Percentiles rank a stretch among this genome's conserved stretches.
Evolutionary conservation across 2,113 vertebrate species (phyloP).

Genomic region (Hypocryptadius cinnamomeus): DNA sequence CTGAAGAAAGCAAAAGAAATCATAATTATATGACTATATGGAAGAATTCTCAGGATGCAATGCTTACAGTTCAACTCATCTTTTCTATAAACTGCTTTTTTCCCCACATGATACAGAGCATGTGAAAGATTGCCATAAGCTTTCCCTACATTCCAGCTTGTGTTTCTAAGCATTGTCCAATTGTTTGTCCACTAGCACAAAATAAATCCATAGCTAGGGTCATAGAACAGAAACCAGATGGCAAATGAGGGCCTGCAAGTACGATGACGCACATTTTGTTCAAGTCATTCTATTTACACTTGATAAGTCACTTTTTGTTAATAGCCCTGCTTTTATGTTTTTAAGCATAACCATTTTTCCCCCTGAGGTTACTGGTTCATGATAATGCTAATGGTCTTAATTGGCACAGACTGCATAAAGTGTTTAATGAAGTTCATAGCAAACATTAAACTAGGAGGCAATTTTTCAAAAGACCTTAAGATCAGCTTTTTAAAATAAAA

Average conservation of each 20-base stretch:
- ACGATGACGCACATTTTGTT: constrained; percentile 26
- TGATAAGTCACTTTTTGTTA: constrained; percentile 29
- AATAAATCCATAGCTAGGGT: neutral
- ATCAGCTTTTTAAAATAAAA: neutral
- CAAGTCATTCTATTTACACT: constrained; percentile 27
- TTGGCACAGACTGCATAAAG: neutral
- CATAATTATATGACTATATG: neutral
- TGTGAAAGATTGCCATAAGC: neutral
- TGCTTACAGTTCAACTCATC: neutral
- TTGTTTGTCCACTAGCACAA: neutral
- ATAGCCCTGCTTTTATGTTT: neutral
- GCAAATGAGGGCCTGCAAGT: neutral
- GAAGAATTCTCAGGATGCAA: neutral
- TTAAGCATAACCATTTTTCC: neutral
- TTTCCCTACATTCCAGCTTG: neutral
- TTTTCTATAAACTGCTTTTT: neutral
- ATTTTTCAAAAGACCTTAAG: neutral
- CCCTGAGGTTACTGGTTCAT: neutral
- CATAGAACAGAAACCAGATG: constrained; percentile 27
- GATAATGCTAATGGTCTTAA: constrained; percentile 9
- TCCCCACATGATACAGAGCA: neutral
- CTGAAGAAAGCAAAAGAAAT: constrained; percentile 49
- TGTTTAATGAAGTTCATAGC: neutral
- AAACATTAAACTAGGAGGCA: neutral
- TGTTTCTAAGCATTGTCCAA: neutral